Base-by-base conservation (phyloP, 2,113 vertebrate genomes). In the Pteruthius melanotis region DNA sequence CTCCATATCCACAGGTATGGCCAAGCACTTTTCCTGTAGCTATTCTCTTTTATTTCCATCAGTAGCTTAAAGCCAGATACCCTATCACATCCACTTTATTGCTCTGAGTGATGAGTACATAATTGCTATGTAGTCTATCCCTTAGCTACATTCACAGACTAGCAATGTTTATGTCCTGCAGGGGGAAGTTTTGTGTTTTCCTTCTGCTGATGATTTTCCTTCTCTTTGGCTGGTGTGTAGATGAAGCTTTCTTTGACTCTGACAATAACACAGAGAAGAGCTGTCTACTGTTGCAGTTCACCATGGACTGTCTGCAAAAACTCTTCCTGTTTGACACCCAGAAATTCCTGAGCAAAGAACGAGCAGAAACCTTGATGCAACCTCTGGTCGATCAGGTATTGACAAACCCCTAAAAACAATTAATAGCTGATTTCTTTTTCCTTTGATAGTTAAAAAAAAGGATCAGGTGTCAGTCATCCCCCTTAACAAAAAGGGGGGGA, bases 321-420 rank as follows among this genome's bases (percentile, higher is more conserved):
- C 98, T 99, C 92, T 99, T 99, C 97, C 98, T 99, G 19, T 99
- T 98, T 80, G 99, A 99, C 94, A 99, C 98, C 1, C 98, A 99
- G 87, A 98, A 93, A n/a, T 99, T 99, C 96, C 89, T 99, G 66
- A 99, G 98, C 96, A 98, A 97, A 87, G 99, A 99, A 95, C 97
- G 99, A 95, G 98, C 98, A 9, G 98, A 99, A 74, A 97, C 98
- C 15, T 97, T 99, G 74, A 98, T 99, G 98, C 85, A 76, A 59
- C 99, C 99, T 1, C 98, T 99, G 70, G 98, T 99, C 1, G 98
- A 99, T 96, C 99, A 99, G 99, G 99, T 99, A 96, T 93, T 78
- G 68, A 72, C n/a, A 83, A 71, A 60, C 9, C 30, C 15, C 21
- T 35, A 28, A 56, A 89, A 59, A 7, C 2, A 64, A 54, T 13